Conservation (phyloP, 1,140 invertebrate species). For the Neuroterus valhalla region DNA sequence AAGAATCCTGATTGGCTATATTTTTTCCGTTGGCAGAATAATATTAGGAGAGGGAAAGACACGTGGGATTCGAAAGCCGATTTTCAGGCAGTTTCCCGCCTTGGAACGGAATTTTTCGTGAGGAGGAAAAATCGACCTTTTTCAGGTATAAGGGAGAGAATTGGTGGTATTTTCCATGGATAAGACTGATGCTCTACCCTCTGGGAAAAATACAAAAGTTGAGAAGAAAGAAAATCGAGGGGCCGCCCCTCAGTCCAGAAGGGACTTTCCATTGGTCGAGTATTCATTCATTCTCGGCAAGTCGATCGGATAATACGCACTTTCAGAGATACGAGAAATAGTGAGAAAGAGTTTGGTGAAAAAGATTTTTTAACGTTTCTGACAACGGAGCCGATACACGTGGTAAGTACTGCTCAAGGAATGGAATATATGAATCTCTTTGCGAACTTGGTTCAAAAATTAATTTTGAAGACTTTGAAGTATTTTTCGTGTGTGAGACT, state of each 20-base stretch:
- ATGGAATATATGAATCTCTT: neutral
- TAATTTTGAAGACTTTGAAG: neutral
- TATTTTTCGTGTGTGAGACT: too few species aligned
- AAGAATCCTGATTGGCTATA: too few species aligned
- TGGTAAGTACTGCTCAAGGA: conserved; percentile 24
- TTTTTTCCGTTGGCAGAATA: too few species aligned
- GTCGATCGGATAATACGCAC: neutral
- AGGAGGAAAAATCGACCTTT: too few species aligned
- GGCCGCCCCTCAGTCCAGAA: conserved; percentile 41
- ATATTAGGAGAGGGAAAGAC: too few species aligned
- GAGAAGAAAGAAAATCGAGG: conserved; percentile 33
- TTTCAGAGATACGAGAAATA: neutral
- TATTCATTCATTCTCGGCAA: conserved; percentile 43
- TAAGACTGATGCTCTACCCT: neutral
- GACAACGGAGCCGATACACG: conserved; percentile 16
- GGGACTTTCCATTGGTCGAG: conserved; percentile 48
- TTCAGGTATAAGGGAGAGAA: too few species aligned
- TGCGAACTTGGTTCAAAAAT: neutral
- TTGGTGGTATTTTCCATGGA: neutral
- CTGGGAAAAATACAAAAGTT: neutral
- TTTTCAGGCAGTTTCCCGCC: neutral
- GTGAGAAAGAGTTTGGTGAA: conserved; percentile 1
- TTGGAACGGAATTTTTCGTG: too few species aligned
- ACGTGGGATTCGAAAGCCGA: too few species aligned
- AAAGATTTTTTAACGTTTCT: neutral